Conservation (phyloP, 2,888 invertebrate genomes). For the Drosophila helvetica region DNA sequence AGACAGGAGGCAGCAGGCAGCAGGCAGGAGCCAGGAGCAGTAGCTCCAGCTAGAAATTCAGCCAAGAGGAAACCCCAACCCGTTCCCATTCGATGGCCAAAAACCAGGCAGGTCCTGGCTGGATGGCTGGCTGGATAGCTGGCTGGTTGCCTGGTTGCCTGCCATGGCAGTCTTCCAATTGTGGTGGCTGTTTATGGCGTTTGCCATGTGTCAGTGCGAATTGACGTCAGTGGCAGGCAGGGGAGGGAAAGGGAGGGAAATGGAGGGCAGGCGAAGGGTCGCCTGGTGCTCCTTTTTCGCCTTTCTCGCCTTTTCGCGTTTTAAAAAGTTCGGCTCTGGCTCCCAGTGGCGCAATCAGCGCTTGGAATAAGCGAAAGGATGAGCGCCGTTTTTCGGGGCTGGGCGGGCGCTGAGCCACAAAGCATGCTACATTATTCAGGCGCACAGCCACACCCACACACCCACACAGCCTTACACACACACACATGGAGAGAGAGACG, state of each 20-base stretch:
- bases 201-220: conserved; percentile 73
- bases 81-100: conserved; percentile 7
- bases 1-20: conserved; percentile 18
- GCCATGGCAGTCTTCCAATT: conserved; percentile 75
- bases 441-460: conserved; percentile 15
- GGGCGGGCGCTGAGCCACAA: conserved; percentile 43
- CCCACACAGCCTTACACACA: conserved; percentile 28
- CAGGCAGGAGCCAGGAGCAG: conserved; percentile 45
- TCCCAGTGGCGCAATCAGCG: conserved; percentile 79
- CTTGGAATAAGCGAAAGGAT: conserved; percentile 53
- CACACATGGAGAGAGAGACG: conserved; percentile 3
- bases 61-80: too few species aligned
- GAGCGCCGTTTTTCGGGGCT: conserved; percentile 48
- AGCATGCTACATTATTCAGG: conserved; percentile 69
- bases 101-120: conserved; percentile 12
- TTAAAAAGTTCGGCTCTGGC: conserved; percentile 61
- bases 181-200: conserved; percentile 77
- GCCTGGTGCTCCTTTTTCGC: conserved; percentile 7
- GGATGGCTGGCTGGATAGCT: conserved; percentile 23
- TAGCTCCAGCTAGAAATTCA: too few species aligned
- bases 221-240: conserved; percentile 63
- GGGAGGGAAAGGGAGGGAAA: not conserved
- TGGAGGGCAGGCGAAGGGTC: not conserved
- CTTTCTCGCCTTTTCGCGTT: conserved; percentile 66
- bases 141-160: conserved; percentile 38